These are phyloP conservation scores for Nomada fabriciana DNA, from an alignment of 2,888 invertebrate species.

Conservation along the genomic window DNA sequence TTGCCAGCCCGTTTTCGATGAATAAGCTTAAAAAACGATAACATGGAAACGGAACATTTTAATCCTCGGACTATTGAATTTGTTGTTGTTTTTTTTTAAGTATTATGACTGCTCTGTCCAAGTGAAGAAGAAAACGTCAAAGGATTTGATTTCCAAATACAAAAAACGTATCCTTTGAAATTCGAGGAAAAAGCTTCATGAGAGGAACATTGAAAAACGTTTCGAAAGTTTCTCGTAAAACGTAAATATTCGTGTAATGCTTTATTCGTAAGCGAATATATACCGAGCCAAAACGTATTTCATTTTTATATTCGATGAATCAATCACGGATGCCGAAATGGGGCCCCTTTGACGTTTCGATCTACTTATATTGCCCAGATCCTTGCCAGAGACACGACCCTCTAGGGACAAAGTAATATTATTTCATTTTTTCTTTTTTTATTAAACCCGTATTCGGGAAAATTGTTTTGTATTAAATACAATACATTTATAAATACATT, in stretches of 20 bases:
- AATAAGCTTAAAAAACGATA: not conserved
- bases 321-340: conserved; percentile 16
- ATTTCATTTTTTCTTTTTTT: not conserved
- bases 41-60: not conserved
- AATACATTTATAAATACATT: not conserved
- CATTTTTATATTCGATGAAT: not conserved
- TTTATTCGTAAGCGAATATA: not conserved
- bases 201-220: not conserved
- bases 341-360: not conserved
- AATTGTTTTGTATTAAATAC: not conserved
- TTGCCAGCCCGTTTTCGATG: not conserved
- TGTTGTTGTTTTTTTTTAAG: not conserved
- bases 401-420: not conserved
- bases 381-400: not conserved
- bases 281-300: not conserved
- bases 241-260: not conserved
- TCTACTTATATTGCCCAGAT: not conserved
- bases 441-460: not conserved
- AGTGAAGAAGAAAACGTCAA: no score
- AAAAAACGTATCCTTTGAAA: no score
- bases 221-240: not conserved
- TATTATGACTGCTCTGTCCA: not conserved
- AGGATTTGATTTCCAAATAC: no score
- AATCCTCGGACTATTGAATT: not conserved
- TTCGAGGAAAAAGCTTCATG: not conserved